A percentile compares a stretch with the other conserved stretches of the same genome.
These are phyloP conservation scores for Mamestra brassicae DNA, from an alignment of 2,888 invertebrate species.

Conservation along the genomic window DNA sequence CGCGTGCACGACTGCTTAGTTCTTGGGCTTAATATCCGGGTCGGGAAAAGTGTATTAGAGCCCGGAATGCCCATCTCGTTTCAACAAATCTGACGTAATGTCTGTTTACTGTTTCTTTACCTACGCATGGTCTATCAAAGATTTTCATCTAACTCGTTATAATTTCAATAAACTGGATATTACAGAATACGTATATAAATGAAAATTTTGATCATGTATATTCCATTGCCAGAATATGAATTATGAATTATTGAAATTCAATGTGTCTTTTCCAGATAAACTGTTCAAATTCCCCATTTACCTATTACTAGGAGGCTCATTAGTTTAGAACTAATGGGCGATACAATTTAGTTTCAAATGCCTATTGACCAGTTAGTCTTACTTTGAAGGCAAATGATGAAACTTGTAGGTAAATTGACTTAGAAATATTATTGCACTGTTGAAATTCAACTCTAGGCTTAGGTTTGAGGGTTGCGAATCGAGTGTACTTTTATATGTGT, in stretches of 20 bases:
- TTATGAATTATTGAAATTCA: background rate
- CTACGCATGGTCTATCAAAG: background rate
- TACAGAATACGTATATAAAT: background rate
- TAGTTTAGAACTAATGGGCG: background rate
- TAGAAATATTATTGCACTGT: background rate
- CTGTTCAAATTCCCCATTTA: background rate
- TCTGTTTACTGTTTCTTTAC: background rate
- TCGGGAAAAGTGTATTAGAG: background rate
- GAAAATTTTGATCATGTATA: background rate
- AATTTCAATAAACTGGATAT: background rate
- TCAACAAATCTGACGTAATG: background rate
- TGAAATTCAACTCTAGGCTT: background rate
- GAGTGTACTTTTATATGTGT: background rate
- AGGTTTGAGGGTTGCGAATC: background rate
- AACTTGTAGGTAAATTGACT: background rate
- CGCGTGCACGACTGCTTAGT: background rate
- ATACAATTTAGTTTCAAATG: background rate
- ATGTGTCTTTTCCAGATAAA: background rate
- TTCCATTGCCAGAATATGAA: background rate
- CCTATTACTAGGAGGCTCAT: background rate
- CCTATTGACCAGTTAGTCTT: background rate
- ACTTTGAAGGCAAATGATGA: background rate
- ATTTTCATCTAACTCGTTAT: background rate
- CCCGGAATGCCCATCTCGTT: background rate
- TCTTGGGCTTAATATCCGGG: background rate